Evolutionary conservation across 2,888 invertebrate species (phyloP).

Genomic region (Diarsia rubi): DNA sequence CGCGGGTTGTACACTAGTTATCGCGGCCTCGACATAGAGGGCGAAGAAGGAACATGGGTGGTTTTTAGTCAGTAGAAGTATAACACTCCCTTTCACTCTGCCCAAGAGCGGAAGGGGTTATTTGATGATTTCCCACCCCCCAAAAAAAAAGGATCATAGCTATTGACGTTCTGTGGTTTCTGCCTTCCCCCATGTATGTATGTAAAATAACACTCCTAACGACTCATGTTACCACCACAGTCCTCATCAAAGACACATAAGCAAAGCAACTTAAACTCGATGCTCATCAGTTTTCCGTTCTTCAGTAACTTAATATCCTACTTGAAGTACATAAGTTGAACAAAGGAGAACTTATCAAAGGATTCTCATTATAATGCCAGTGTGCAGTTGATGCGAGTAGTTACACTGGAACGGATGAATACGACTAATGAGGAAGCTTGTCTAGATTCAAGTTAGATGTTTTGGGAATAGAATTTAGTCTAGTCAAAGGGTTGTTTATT

Average conservation of each 20-base stretch:
- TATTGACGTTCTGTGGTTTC: no score
- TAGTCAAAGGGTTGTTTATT: background rate
- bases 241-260: background rate
- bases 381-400: constrained; percentile 19
- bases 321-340: constrained; percentile 23
- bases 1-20: no score
- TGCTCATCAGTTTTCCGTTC: constrained; percentile 43
- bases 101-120: no score
- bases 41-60: no score
- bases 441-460: background rate
- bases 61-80: no score
- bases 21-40: no score
- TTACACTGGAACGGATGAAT: constrained; percentile 1
- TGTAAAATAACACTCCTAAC: background rate
- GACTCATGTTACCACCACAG: background rate
- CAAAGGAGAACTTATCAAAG: constrained; percentile 42
- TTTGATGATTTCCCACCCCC: no score
- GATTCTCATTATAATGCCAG: constrained; percentile 22
- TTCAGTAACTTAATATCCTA: constrained; percentile 28
- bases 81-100: no score
- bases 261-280: constrained; percentile 29
- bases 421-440: constrained; percentile 15
- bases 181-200: no score
- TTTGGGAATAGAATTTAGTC: background rate
- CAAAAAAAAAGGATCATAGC: no score